Conservation (phyloP, 1,140 invertebrate species). For the Brachionus sp. region DNA sequence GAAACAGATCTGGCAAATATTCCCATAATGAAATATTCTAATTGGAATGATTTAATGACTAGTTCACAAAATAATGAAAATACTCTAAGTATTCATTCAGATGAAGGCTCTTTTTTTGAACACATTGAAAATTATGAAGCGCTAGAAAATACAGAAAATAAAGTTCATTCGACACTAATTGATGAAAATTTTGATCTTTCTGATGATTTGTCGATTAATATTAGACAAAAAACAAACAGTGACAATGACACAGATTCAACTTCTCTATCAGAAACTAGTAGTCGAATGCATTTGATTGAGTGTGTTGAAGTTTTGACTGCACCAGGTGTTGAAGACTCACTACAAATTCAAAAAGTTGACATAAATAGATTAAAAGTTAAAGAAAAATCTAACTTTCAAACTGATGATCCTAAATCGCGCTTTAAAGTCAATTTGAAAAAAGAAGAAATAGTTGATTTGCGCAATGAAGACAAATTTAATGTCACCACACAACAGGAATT, state of each 20-base stretch:
- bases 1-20: background rate
- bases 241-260: slow-evolving; percentile 16
- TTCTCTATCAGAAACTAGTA: background rate
- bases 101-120: slow-evolving; percentile 29
- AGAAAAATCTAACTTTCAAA: background rate
- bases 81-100: background rate
- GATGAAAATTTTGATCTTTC: slow-evolving; percentile 8
- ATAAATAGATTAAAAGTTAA: slow-evolving; percentile 1
- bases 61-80: slow-evolving; percentile 1
- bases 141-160: background rate
- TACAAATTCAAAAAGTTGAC: slow-evolving; percentile 27
- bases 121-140: slow-evolving; percentile 11
- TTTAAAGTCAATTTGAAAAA: slow-evolving; percentile 27
- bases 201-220: background rate
- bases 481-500: background rate
- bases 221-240: background rate
- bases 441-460: slow-evolving; percentile 16
- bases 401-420: background rate
- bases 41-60: slow-evolving; percentile 3
- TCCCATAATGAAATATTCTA: background rate
- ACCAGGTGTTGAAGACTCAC: background rate
- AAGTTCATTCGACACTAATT: slow-evolving; percentile 15
- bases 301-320: slow-evolving; percentile 22
- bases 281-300: slow-evolving; percentile 31
- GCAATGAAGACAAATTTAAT: background rate